Conservation (phyloP, 2,113 vertebrate species). For the Ictidomys tridecemlineatus region DNA sequence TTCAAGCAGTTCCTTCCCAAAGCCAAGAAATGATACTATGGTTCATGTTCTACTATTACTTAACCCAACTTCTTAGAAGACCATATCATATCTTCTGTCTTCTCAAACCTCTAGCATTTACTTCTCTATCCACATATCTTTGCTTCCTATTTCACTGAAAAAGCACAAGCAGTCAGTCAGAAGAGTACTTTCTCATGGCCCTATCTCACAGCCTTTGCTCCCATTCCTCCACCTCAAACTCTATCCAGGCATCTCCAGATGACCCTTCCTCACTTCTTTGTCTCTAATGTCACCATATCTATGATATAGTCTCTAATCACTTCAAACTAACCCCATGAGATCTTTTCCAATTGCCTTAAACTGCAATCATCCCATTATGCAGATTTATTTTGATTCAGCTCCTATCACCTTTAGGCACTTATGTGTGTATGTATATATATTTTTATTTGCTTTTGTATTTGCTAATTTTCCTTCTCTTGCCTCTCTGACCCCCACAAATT, state of each 20-base stretch:
- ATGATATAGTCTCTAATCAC: not conserved
- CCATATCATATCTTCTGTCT: not conserved
- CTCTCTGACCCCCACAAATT: not conserved
- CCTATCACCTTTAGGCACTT: not conserved
- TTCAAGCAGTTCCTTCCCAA: not conserved
- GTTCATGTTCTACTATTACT: not conserved
- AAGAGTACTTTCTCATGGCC: not conserved
- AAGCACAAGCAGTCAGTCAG: not conserved
- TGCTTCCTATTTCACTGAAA: not conserved
- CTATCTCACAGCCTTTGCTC: not conserved
- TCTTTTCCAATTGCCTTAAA: too few species aligned
- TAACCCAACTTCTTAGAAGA: not conserved
- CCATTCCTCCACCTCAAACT: not conserved
- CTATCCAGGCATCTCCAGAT: not conserved
- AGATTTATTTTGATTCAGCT: not conserved
- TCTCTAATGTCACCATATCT: not conserved
- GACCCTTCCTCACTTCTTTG: not conserved
- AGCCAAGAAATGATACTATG: not conserved
- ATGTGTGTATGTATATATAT: not conserved
- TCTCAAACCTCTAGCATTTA: not conserved
- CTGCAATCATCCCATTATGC: not conserved
- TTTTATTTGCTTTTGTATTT: not conserved
- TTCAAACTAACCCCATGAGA: too few species aligned
- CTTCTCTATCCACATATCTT: not conserved
- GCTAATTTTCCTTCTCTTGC: not conserved